Percentiles rank a stretch among this genome's conserved stretches.
These are phyloP conservation scores for Rhodeus uyekii DNA, from an alignment of 2,797 vertebrate species.

Conservation along the genomic window DNA sequence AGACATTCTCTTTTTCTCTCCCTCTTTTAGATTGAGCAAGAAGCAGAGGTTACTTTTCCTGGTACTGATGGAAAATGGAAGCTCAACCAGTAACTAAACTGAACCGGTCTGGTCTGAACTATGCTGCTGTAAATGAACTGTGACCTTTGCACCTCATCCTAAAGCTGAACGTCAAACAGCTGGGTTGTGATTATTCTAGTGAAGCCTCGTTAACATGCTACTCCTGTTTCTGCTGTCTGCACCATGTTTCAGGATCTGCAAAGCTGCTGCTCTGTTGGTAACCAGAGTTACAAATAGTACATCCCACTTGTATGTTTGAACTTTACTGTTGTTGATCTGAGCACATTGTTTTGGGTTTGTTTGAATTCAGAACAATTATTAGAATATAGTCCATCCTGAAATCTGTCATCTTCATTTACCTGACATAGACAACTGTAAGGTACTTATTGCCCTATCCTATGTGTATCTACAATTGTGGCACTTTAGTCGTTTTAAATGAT, in stretches of 20 bases:
- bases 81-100: not conserved
- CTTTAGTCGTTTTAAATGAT: slow-evolving; percentile 53
- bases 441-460: slow-evolving; percentile 28
- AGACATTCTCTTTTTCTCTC: not conserved
- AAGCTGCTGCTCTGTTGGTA: slow-evolving; percentile 57
- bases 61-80: slow-evolving; percentile 33
- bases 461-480: slow-evolving; percentile 14
- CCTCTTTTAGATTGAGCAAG: slow-evolving; percentile 50
- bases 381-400: slow-evolving; percentile 11
- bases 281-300: slow-evolving; percentile 35
- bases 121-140: slow-evolving; percentile 60
- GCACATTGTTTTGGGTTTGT: slow-evolving; percentile 26
- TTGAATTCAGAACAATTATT: slow-evolving; percentile 22
- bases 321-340: slow-evolving; percentile 34
- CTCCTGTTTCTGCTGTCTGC: slow-evolving; percentile 27
- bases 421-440: slow-evolving; percentile 28
- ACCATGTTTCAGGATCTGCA: slow-evolving; percentile 56
- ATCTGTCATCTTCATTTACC: slow-evolving; percentile 41
- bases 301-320: slow-evolving; percentile 36
- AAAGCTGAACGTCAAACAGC: slow-evolving; percentile 26
- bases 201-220: slow-evolving; percentile 38
- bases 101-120: slow-evolving; percentile 35
- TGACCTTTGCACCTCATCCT: slow-evolving; percentile 49
- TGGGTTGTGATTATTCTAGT: slow-evolving; percentile 36
- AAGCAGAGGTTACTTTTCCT: slow-evolving; percentile 22